Evolutionary conservation across 2,888 invertebrate species (phyloP).

Genomic region (Orthosia incerta): DNA sequence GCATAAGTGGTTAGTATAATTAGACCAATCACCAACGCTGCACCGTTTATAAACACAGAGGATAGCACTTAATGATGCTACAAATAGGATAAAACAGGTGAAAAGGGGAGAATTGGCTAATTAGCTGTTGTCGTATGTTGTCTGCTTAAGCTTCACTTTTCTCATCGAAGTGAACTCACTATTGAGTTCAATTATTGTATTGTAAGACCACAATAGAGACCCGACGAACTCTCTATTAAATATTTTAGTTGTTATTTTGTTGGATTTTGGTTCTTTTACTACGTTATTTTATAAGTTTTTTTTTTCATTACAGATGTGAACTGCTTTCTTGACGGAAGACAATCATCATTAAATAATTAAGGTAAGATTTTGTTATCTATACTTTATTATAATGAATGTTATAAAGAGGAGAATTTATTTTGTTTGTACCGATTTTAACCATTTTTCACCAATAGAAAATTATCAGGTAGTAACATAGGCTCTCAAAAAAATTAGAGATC

Average conservation of each 20-base stretch:
- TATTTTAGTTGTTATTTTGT: neutral
- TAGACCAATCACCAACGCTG: neutral
- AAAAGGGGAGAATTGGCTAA: neutral
- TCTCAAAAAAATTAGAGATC: too few relatives aligned
- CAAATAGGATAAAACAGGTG: neutral
- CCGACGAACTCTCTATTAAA: too few relatives aligned
- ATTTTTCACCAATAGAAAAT: too few relatives aligned
- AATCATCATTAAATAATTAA: conserved; percentile 52
- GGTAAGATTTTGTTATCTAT: conserved; percentile 51
- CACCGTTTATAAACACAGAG: conserved; percentile 9
- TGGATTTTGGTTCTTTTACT: neutral
- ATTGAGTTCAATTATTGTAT: too few relatives aligned
- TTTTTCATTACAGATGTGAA: conserved; percentile 69
- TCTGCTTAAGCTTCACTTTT: neutral
- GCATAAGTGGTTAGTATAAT: neutral
- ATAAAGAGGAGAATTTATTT: too few relatives aligned
- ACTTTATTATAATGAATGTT: too few relatives aligned
- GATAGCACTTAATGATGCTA: neutral
- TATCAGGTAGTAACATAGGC: too few relatives aligned
- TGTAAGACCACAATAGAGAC: too few relatives aligned
- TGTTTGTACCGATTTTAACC: too few relatives aligned
- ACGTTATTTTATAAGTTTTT: too few relatives aligned
- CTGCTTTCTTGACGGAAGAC: conserved; percentile 56
- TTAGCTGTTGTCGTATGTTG: neutral
- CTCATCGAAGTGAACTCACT: too few relatives aligned